Evolutionary conservation across 2,797 vertebrate species (phyloP).

Genomic region (Pagetopsis macropterus): DNA sequence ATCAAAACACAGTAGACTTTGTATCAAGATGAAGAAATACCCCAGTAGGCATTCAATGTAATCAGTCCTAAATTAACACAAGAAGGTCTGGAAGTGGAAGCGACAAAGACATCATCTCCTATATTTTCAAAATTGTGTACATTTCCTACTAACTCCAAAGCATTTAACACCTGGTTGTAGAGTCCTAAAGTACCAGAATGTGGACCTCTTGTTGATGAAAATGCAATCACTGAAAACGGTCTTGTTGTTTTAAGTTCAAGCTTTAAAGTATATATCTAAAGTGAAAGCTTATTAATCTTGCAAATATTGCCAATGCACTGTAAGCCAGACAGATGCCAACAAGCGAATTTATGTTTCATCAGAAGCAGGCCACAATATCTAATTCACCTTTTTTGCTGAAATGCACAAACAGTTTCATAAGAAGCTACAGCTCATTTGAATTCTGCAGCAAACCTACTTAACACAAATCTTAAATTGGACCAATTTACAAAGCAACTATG

Average conservation of each 20-base stretch:
- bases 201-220: background rate
- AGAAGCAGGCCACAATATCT: background rate
- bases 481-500: background rate
- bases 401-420: background rate
- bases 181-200: too few species aligned
- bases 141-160: background rate
- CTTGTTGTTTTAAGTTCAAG: too few species aligned
- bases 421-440: slow-evolving; percentile 1
- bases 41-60: background rate
- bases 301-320: background rate
- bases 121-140: background rate
- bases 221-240: too few species aligned
- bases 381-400: background rate
- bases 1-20: background rate
- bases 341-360: background rate
- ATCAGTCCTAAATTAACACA: background rate
- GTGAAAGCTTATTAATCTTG: too few species aligned
- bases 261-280: too few species aligned
- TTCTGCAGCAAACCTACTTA: background rate
- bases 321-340: background rate
- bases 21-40: background rate
- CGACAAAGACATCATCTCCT: background rate
- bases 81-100: background rate
- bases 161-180: too few species aligned
- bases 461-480: background rate